phyloP scores from a whole-genome alignment of 2,113 vertebrate species.

The Bujurquina vittata region DNA sequence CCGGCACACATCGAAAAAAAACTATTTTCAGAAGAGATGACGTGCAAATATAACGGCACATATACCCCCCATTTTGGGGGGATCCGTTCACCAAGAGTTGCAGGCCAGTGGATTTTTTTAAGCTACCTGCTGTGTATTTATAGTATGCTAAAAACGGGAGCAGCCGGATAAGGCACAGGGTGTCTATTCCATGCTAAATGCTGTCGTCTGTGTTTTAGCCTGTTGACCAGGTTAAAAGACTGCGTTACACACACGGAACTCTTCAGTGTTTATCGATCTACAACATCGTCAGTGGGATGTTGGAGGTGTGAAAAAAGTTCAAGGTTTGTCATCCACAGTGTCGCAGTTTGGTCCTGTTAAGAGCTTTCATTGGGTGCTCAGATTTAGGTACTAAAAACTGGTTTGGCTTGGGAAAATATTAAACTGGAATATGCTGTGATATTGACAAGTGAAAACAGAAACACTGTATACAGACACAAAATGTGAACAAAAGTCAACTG shows the following conservation, averaged over 20 bases:
- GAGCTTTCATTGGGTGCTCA: not conserved
- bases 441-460: constrained; percentile 27
- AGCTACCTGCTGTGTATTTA: not conserved
- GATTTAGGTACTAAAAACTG: not conserved
- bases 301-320: not conserved
- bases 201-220: not conserved
- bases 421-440: not conserved
- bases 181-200: not conserved
- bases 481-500: not conserved
- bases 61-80: not conserved
- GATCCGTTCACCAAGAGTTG: not conserved
- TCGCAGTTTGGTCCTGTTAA: not conserved
- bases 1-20: not conserved
- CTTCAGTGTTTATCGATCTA: not conserved
- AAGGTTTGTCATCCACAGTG: too few relatives aligned
- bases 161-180: too few relatives aligned
- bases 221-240: too few relatives aligned
- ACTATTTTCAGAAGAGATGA: constrained; percentile 10
- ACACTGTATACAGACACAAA: not conserved
- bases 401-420: not conserved
- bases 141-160: not conserved
- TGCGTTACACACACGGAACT: not conserved
- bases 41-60: not conserved
- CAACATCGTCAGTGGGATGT: not conserved
- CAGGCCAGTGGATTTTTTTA: not conserved